phyloP scores from a whole-genome alignment of 2,888 invertebrate genomes.

The Charanyca ferruginea region DNA sequence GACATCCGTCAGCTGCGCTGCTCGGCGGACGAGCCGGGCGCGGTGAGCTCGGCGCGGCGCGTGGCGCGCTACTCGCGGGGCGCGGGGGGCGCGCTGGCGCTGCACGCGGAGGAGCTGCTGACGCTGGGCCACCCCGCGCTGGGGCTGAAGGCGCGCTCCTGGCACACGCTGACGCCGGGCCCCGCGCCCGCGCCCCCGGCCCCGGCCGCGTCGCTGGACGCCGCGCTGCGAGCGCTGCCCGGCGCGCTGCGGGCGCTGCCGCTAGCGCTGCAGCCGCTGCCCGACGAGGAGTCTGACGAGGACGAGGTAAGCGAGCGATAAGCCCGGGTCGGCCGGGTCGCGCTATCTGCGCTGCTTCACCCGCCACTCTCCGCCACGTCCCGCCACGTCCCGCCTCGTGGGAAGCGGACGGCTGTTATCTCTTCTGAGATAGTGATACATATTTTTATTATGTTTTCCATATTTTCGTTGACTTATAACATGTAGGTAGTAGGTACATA shows the following conservation, averaged over 20 bases:
- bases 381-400: slow-evolving; percentile 19
- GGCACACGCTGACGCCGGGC: slow-evolving; percentile 60
- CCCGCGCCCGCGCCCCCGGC: slow-evolving; percentile 13
- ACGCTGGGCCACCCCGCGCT: slow-evolving; percentile 51
- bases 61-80: slow-evolving; percentile 73
- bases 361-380: neutral
- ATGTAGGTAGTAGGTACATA: neutral
- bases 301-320: slow-evolving; percentile 33
- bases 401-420: slow-evolving; percentile 9
- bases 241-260: slow-evolving; percentile 48
- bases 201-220: slow-evolving; percentile 27
- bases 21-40: slow-evolving; percentile 42
- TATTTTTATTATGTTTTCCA: slow-evolving; percentile 21
- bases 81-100: slow-evolving; percentile 61
- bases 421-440: neutral
- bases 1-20: slow-evolving; percentile 61
- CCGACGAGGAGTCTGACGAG: neutral
- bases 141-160: slow-evolving; percentile 74
- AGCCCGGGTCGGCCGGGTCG: slow-evolving; percentile 21
- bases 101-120: slow-evolving; percentile 79
- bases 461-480: neutral
- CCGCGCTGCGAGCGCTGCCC: slow-evolving; percentile 48
- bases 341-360: slow-evolving; percentile 5
- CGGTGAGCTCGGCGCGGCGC: slow-evolving; percentile 68
- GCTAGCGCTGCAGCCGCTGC: slow-evolving; percentile 8